phyloP scores from a whole-genome alignment of 2,888 invertebrate genomes.

The Colostygia pectinataria region DNA sequence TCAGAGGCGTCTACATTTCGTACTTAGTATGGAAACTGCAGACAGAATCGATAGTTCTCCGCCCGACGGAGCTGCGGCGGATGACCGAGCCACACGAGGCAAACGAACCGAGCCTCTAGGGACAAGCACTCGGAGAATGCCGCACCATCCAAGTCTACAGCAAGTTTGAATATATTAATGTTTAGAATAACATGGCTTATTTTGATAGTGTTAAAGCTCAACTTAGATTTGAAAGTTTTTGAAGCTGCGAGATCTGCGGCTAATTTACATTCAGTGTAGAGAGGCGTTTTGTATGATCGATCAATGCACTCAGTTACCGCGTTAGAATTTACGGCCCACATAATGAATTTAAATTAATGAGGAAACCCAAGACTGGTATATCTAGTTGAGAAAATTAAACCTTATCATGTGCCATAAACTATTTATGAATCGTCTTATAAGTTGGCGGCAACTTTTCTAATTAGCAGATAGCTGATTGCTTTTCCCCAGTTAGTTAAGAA shows the following conservation, averaged over 20 bases:
- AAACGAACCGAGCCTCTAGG: conserved; percentile 10
- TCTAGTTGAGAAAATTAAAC: no score
- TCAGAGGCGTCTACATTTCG: conserved; percentile 55
- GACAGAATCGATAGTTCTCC: conserved; percentile 75
- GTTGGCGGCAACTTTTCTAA: background rate
- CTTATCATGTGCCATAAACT: no score
- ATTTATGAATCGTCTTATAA: no score
- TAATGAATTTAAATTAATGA: background rate
- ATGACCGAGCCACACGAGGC: conserved; percentile 46
- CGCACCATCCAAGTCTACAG: conserved; percentile 29
- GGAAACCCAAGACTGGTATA: background rate
- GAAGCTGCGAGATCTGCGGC: conserved; percentile 6
- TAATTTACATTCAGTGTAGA: conserved; percentile 6
- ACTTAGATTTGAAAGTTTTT: background rate
- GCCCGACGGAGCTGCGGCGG: conserved; percentile 43
- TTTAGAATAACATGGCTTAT: conserved; percentile 16
- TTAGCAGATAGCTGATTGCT: background rate
- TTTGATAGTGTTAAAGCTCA: conserved; percentile 15
- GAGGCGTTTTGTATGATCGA: conserved; percentile 2
- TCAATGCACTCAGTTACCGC: background rate
- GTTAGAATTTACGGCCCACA: background rate
- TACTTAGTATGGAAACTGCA: conserved; percentile 65
- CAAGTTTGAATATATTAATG: conserved; percentile 3
- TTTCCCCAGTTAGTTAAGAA: background rate
- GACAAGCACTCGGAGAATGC: conserved; percentile 55